Base-by-base conservation (phyloP, 2,113 vertebrate genomes). In the Hyperopisus bebe region DNA sequence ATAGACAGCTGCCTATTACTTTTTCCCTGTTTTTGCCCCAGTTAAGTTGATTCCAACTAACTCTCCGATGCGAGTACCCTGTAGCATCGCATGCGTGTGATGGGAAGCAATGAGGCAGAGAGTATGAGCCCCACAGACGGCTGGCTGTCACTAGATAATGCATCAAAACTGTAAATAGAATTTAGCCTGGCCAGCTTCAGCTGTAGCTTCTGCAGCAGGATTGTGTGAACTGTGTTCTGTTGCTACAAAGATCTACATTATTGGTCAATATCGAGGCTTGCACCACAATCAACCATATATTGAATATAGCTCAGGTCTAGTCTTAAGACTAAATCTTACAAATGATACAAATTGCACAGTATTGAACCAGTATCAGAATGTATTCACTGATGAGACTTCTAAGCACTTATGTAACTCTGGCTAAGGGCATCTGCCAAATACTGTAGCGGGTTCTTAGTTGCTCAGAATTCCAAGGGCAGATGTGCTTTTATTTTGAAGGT, bases 101-200 rank as follows among this genome's bases (percentile, higher is more conserved):
- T 42, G 21, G 42, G 24, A 84, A 47, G 44, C 44, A 47, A 24
- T 84, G 21, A 47, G 19, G 82, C 39, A 84, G 44, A 44, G 77
- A 84, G 39, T 13, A 47, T 84, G 42, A n/a, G 39, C 21, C 2
- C 82, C 39, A 47, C 82, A 84, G 82, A 84, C 42, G 10, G 44
- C 82, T 46, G 5, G 44, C 3, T 44, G 21, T 47, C 44, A 48
- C 42, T 0, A 13, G 17, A 46, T 84, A 42, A 84, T 44, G 44
- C 21, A 84, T n/a, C 44, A 84, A 47, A 44, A 84, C 80, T 84
- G 80, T 84, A 47, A 47, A 84, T 84, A 84, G 82, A 44, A 84
- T 24, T 24, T 84, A 47, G 42, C 44, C 44, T 42, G 74, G 11
- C 15, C 15, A 80, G 5, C 13, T 47, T 84, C 2, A 47, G 82